Evolutionary conservation across 1,140 invertebrate species (phyloP), one percentile per base, ranked within the genome.

Genomic region (Caenorhabditis briggsae): DNA sequence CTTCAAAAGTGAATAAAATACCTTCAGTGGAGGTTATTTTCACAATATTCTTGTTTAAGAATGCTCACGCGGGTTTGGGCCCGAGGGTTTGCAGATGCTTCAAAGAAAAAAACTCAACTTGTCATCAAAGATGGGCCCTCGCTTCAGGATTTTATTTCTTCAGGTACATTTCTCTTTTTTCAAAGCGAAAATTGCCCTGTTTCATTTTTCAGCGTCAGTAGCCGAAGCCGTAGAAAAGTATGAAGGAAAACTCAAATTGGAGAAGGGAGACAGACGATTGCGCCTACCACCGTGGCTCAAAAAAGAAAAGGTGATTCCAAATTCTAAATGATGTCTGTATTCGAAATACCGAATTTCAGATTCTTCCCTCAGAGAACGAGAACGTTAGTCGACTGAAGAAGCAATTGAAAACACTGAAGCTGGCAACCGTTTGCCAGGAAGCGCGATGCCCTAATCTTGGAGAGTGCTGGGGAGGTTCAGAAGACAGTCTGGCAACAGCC

Each of bases 381-480:
- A 87, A 87, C 23, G 86, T 87, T 8, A 95, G 94, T 88, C 95
- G 95, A 91, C 93, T 99, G 18, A 99, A 98, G 91, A 94, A 95
- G 78, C 95, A 97, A 91, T 93, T 99, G 14, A 93, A 96, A 84
- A 94, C 95, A 18, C 93, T 99, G 16, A 98, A 97, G 90, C 93
- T 99, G 12, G 96, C 96, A 90, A 99, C 98, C 3, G 98, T 99
- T 1, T 99, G 98, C 93, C 97, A 99, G 93, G 98, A 99, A 94
- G 98, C 98, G 0, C 55, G 86, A 56, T 99, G 98, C 94, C 98
- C 98, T 0, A 99, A 99, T 93, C 99, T 99, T 90, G 97, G 97
- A 25, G 97, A 99, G 94, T 99, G 98, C 93, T 99, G 98, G 98
- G 97, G 97, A 88, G 97, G 94, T 55, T 93, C 93, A 20, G 93